Base-by-base conservation (phyloP, 1,140 invertebrate genomes). In the Cydia fagiglandana region DNA sequence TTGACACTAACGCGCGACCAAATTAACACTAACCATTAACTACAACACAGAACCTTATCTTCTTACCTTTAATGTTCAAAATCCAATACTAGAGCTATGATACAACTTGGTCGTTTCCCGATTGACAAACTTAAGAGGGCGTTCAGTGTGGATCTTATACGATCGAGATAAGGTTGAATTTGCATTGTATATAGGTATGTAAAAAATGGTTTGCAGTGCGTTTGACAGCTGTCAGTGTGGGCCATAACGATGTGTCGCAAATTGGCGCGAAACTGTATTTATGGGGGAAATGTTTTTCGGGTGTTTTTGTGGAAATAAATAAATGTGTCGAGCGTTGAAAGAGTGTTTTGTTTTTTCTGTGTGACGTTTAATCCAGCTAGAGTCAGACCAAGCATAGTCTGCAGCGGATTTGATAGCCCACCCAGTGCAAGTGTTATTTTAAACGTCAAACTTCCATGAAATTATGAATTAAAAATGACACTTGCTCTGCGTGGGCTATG, bases 191-290 rank as follows among this genome's bases (percentile, higher is more conserved):
- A 24, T 7, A 5, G 56, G 7, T 61, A 47, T 15, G 9, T 24
- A 10, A 12, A 4, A 2, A 12, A 20, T 61, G 17, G 20, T n/a
- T 24, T 6, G 10, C 20, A 61, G 9, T 61, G 56, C 56, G 56
- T 61, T 61, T 61, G 56, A 61, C 56, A 61, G 17, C 56, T 61
- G 56, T 61, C 56, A 61, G 17, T 61, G 56, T 20, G 9, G 56
- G 9, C 15, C 56, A 24, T 61, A 61, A 61, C 53, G 56, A 61
- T 61, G 56, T 61, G 56, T 61, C 56, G 56, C 17, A 24, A 24
- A 61, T 61, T 61, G 56, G 56, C 56, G 56, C 20, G 56, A 61
- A 61, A 24, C 17, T 61, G 56, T 61, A 61, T 61, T 61, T 61
- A 61, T 61, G 17, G 56, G 9, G 56, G 2, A 61, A 10, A 24